Evolutionary conservation across 2,113 vertebrate species (phyloP).

Genomic region (Actenoides lindsayi): DNA sequence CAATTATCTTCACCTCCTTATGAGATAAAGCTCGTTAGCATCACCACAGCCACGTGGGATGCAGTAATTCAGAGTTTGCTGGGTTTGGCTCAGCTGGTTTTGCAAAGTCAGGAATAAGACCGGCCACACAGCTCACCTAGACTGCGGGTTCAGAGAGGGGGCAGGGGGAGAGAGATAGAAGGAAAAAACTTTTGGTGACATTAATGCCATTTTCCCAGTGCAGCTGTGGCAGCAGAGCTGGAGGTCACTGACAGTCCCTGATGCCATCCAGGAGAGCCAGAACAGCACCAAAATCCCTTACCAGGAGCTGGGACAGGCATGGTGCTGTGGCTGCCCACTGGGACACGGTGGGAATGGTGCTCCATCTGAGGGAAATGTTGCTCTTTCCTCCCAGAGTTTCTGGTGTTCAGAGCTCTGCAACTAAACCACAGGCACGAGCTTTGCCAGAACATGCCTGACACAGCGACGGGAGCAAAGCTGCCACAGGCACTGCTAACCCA

Average conservation of each 20-base stretch:
- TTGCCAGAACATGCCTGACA: fast-evolving
- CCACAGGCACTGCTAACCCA: neutral
- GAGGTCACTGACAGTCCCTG: neutral
- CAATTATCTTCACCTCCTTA: neutral
- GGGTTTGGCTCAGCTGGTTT: neutral
- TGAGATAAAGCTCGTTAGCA: neutral
- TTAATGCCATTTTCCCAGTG: neutral
- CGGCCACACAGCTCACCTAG: neutral
- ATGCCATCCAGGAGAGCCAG: neutral
- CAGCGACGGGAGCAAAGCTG: neutral
- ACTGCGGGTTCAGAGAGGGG: neutral
- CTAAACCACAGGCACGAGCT: neutral
- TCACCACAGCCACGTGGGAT: fast-evolving
- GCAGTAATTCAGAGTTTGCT: neutral
- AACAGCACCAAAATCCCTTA: neutral
- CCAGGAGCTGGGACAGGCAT: neutral
- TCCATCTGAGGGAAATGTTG: neutral
- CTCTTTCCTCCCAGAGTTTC: neutral
- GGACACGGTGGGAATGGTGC: neutral
- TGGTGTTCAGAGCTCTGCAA: neutral
- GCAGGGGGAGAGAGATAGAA: neutral
- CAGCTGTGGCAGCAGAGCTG: neutral
- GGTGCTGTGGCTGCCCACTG: neutral
- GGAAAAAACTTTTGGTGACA: neutral
- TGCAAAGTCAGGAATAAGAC: neutral